Evolutionary conservation across 2,888 invertebrate genomes (phyloP).

Genomic region (Archaeoteleia sp.): DNA sequence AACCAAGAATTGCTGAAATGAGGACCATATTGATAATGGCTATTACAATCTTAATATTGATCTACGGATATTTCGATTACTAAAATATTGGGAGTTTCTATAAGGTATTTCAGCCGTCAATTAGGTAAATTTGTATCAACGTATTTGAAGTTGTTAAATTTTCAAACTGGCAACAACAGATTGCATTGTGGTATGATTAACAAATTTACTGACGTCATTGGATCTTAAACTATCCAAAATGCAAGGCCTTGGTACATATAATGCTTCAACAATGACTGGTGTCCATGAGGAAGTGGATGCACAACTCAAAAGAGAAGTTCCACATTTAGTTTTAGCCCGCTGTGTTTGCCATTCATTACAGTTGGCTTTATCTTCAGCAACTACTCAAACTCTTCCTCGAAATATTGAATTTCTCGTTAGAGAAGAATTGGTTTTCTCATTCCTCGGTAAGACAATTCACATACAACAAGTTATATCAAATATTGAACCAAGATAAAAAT

Average conservation of each 20-base stretch:
- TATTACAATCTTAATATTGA: conserved; percentile 52
- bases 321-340: conserved; percentile 54
- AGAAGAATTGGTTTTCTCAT: conserved; percentile 62
- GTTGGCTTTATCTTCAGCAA: conserved; percentile 61
- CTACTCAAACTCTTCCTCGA: conserved; percentile 57
- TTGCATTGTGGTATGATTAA: not conserved
- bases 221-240: not conserved
- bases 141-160: not conserved
- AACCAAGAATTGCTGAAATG: conserved; percentile 7
- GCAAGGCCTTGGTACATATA: conserved; percentile 60
- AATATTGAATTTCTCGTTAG: conserved; percentile 60
- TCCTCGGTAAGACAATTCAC: conserved; percentile 56
- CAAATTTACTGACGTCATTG: not conserved
- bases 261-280: conserved; percentile 65
- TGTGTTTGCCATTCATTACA: conserved; percentile 54
- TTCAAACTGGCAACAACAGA: conserved; percentile 1
- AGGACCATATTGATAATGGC: conserved; percentile 48
- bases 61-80: conserved; percentile 55
- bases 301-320: conserved; percentile 56
- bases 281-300: conserved; percentile 57
- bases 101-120: conserved; percentile 34
- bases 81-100: conserved; percentile 48
- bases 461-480: conserved; percentile 57
- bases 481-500: conserved; percentile 59
- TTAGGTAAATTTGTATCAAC: conserved; percentile 1